Base-by-base conservation (phyloP, 1,140 invertebrate genomes). In the Dolichoris vasculosae region DNA sequence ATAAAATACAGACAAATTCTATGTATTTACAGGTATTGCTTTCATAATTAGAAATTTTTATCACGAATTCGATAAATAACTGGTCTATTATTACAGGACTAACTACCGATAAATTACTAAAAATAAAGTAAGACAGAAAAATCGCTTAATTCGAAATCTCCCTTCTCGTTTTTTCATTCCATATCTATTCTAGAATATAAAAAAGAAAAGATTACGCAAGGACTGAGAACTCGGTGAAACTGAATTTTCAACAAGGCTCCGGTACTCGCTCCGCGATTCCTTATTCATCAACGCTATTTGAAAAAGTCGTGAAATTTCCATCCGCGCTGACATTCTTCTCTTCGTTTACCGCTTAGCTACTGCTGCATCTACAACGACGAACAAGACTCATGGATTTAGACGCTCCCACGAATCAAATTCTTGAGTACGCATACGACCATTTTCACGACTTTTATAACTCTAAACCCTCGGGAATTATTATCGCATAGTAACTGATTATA, bases 241-340 rank as follows among this genome's bases (percentile, higher is more conserved):
- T 86, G 73, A 83, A 17, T 87, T 88, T 86, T 83, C 83, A 84
- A 87, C 84, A 84, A 84, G 83, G 83, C n/a, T 15, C 20, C 32
- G 3, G 35, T 23, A 40, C 32, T 55, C 30, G 17, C n/a, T 48
- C 2, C 84, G 63, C 87, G 82, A 88, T 90, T 90, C 71, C 86
- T 89, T 90, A 90, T 90, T 90, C 90, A 87, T 90, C 89, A 89
- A 88, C 87, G 87, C 86, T 83, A 87, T 88, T 87, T 82, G 87
- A 89, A 89, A 88, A 89, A 88, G 78, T 83, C 86, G 85, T 86
- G 73, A 88, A 88, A 89, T 90, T 89, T 90, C 59, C 86, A 88
- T 88, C 43, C 69, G 59, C 51, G 86, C 30, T 79, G 83, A 35
- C 69, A 55, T 75, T 46, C 32, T 71, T 59, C 35, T 30, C 35